Conservation (phyloP, 2,113 vertebrate species). For the Sphaerodactylus townsendi region DNA sequence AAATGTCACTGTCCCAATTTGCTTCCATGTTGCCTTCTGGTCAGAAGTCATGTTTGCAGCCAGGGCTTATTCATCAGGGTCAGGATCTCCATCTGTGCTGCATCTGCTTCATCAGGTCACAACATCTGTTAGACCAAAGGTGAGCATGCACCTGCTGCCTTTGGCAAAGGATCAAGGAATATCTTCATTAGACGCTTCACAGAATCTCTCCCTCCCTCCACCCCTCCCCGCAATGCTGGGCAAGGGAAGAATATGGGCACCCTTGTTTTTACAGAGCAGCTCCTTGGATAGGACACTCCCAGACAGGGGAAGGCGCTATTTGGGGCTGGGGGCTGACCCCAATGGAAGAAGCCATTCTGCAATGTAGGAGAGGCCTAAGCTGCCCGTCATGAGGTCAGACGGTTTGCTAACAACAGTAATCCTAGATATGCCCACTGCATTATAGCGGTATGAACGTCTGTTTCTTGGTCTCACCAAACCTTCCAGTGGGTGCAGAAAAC, state of each 20-base stretch:
- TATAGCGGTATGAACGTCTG: background rate
- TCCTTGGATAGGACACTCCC: background rate
- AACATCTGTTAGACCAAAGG: slow-evolving; percentile 5
- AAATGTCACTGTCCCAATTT: too few relatives aligned
- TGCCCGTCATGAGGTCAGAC: too few relatives aligned
- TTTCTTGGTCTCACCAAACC: background rate
- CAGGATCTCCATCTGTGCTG: background rate
- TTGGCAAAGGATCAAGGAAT: slow-evolving; percentile 4
- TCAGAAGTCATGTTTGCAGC: background rate
- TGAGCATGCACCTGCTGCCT: slow-evolving; percentile 2
- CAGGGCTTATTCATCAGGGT: background rate
- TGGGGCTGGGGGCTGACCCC: too few relatives aligned
- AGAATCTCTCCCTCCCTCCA: background rate
- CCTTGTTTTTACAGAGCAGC: background rate
- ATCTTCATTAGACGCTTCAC: background rate
- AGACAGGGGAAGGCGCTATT: too few relatives aligned
- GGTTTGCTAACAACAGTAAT: background rate
- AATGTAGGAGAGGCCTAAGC: too few relatives aligned
- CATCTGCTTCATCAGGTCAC: background rate
- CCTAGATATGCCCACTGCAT: background rate
- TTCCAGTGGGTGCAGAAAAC: too few relatives aligned
- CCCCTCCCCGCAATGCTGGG: background rate
- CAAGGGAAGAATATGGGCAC: background rate
- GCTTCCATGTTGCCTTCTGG: background rate
- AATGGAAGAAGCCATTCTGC: too few relatives aligned